Evolutionary conservation across 2,113 vertebrate species (phyloP).

Genomic region (Chinchilla lanigera): DNA sequence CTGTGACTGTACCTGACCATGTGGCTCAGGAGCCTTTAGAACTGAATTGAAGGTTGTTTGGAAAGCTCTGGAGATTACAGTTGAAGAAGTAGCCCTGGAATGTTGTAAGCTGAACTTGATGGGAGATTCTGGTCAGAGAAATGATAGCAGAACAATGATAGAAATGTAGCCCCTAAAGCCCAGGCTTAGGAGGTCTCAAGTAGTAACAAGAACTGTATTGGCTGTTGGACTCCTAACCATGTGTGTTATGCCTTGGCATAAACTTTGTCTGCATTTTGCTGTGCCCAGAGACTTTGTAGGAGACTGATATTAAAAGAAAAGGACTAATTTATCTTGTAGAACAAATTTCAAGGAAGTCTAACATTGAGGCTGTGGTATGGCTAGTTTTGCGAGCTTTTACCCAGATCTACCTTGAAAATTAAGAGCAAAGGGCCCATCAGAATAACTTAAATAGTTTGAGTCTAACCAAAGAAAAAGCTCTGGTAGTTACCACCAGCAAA

Average conservation of each 20-base stretch:
- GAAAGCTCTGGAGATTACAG: background rate
- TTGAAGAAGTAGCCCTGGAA: background rate
- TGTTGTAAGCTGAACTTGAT: background rate
- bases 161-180: background rate
- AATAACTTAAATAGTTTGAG: background rate
- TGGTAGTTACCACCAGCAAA: background rate
- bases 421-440: background rate
- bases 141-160: background rate
- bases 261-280: background rate
- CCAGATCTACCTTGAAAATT: background rate
- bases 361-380: background rate
- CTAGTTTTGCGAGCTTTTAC: background rate
- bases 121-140: background rate
- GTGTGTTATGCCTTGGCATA: background rate
- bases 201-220: background rate
- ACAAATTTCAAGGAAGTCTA: background rate
- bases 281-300: background rate
- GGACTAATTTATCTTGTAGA: background rate
- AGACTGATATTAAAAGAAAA: background rate
- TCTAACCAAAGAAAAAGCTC: background rate
- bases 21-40: background rate
- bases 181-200: background rate
- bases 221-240: background rate
- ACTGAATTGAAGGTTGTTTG: background rate
- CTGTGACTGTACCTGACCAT: background rate